phyloP scores from a whole-genome alignment of 2,113 vertebrate species.

The Cottus gobio region DNA sequence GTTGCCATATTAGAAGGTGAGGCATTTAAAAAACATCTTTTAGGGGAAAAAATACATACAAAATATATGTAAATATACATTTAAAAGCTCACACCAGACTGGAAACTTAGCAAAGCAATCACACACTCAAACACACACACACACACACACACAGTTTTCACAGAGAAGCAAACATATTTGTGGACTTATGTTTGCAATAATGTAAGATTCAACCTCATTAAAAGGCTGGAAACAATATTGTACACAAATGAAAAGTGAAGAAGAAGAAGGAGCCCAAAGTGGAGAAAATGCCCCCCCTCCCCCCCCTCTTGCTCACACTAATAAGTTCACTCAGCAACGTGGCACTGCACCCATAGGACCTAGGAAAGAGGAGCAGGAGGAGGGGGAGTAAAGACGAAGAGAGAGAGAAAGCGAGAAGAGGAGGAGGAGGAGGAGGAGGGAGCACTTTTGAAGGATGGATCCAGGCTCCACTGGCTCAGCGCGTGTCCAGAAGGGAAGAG shows the following conservation, averaged over 20 bases:
- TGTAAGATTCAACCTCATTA: neutral
- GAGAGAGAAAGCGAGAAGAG: slow-evolving; percentile 29
- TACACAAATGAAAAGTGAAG: neutral
- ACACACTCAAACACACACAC: neutral
- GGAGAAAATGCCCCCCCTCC: slow-evolving; percentile 26
- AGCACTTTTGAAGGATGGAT: slow-evolving; percentile 58
- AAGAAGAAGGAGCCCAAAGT: slow-evolving; percentile 3
- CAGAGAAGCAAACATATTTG: neutral
- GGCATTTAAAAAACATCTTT: slow-evolving; percentile 48
- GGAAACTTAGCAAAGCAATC: slow-evolving; percentile 11
- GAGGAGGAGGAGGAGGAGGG: slow-evolving; percentile 51
- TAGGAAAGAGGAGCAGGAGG: slow-evolving; percentile 55
- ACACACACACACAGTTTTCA: slow-evolving; percentile 10
- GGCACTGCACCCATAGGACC: slow-evolving; percentile 74
- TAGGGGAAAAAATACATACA: neutral
- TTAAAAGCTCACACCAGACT: slow-evolving; percentile 43
- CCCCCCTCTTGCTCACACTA: slow-evolving; percentile 38
- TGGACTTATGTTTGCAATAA: neutral
- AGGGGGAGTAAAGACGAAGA: slow-evolving; percentile 30
- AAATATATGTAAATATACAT: slow-evolving; percentile 14
- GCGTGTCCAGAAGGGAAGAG: slow-evolving; percentile 69
- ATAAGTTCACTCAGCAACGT: slow-evolving; percentile 75
- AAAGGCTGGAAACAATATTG: slow-evolving; percentile 1
- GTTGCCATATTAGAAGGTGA: slow-evolving; percentile 35
- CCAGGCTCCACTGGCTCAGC: slow-evolving; percentile 55